These are phyloP conservation scores for Abrostola triplasia DNA, from an alignment of 2,888 invertebrate species.

Conservation along the genomic window DNA sequence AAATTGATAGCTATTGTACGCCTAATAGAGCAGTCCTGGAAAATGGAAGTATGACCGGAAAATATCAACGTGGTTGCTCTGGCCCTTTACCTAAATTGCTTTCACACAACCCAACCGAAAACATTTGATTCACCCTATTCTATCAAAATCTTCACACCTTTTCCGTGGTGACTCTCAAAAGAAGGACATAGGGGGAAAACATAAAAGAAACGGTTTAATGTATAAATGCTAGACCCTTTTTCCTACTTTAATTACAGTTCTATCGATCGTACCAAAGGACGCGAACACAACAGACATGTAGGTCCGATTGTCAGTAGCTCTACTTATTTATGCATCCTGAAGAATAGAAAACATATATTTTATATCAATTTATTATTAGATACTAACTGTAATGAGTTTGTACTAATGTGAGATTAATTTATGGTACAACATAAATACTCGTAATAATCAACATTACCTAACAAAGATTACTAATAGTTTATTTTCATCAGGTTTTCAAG, in stretches of 20 bases:
- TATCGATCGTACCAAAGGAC: constrained; percentile 3
- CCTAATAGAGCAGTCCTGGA: constrained; percentile 35
- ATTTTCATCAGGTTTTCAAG: no score
- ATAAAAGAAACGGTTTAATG: constrained; percentile 1
- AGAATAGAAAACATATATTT: neutral
- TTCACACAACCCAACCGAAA: constrained; percentile 27
- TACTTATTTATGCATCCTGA: neutral
- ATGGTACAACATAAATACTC: no score
- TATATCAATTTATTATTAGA: neutral
- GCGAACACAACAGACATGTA: neutral
- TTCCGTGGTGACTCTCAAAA: constrained; percentile 4
- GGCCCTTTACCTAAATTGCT: constrained; percentile 28
- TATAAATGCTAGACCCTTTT: neutral
- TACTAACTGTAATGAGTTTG: no score
- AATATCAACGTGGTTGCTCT: constrained; percentile 21
- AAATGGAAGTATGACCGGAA: constrained; percentile 22
- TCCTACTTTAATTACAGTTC: neutral
- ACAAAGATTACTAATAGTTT: no score
- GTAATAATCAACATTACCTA: no score
- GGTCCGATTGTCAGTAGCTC: constrained; percentile 1
- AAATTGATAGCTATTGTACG: constrained; percentile 30
- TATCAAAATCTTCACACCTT: constrained; percentile 16
- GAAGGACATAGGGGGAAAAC: neutral
- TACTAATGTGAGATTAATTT: no score
- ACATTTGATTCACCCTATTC: constrained; percentile 24